Evolutionary conservation across 2,888 invertebrate species (phyloP).

Genomic region (Schizotus pectinicornis): DNA sequence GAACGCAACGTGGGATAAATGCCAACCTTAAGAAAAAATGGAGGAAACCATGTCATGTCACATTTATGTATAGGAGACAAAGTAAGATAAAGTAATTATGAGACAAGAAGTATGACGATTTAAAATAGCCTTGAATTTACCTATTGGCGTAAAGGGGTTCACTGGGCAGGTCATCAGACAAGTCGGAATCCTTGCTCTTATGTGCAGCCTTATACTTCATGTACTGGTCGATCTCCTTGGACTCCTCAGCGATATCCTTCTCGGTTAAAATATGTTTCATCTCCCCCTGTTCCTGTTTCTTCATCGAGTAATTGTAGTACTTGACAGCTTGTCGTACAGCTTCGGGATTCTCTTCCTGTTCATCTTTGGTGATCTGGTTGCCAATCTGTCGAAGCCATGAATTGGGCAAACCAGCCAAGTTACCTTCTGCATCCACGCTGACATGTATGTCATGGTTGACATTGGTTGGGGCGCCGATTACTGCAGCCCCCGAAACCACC

Average conservation of each 20-base stretch:
- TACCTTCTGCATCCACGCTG: constrained; percentile 82
- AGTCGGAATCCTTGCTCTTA: constrained; percentile 63
- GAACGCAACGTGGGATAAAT: too few relatives aligned
- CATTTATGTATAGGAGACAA: too few relatives aligned
- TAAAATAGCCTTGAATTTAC: neutral
- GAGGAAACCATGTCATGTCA: too few relatives aligned
- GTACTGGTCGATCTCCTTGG: constrained; percentile 80
- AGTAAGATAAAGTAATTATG: too few relatives aligned
- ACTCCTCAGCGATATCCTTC: constrained; percentile 80
- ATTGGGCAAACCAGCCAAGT: constrained; percentile 83
- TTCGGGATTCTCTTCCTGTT: constrained; percentile 88
- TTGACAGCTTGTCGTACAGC: constrained; percentile 91
- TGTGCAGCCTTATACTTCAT: constrained; percentile 75
- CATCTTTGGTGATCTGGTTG: constrained; percentile 83
- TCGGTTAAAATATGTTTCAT: constrained; percentile 85
- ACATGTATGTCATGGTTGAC: constrained; percentile 89
- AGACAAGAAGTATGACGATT: too few relatives aligned
- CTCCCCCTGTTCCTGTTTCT: constrained; percentile 71
- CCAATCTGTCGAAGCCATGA: constrained; percentile 82
- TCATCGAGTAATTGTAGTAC: constrained; percentile 87
- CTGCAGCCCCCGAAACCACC: constrained; percentile 51
- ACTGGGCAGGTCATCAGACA: constrained; percentile 2
- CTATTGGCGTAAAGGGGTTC: constrained; percentile 16
- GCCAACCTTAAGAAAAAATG: too few relatives aligned
- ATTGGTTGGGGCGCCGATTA: constrained; percentile 84